phyloP scores from a whole-genome alignment of 2,888 invertebrate species.

The Tuberolachnus salignus region DNA sequence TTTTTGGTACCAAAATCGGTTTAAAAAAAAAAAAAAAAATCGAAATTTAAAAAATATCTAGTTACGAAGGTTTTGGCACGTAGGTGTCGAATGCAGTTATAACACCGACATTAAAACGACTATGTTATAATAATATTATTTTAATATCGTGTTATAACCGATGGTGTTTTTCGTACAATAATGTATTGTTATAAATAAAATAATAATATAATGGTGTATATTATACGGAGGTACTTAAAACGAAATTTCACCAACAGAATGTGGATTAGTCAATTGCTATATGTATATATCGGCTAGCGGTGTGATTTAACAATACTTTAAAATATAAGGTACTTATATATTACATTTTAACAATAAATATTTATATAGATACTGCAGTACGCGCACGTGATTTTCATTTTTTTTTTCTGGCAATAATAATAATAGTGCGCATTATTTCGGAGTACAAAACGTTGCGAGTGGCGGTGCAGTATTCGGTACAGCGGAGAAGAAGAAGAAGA shows the following conservation, averaged over 20 bases:
- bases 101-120: not conserved
- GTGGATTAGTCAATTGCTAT: not conserved
- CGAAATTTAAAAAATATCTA: too few species aligned
- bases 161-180: not conserved
- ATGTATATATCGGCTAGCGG: not conserved
- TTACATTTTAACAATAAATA: not conserved
- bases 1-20: too few species aligned
- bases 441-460: slow-evolving; percentile 1
- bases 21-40: too few species aligned
- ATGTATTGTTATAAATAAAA: not conserved
- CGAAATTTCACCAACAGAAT: slow-evolving; percentile 13
- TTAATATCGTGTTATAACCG: not conserved
- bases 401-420: slow-evolving; percentile 7
- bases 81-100: too few species aligned
- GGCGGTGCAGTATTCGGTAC: not conserved
- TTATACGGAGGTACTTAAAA: not conserved
- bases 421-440: not conserved
- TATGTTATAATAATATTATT: not conserved
- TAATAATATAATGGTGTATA: not conserved
- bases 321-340: not conserved
- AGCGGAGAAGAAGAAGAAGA: not conserved
- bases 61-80: too few species aligned
- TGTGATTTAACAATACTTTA: not conserved
- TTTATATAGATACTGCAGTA: too few species aligned
- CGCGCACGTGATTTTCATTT: not conserved